Percentiles rank a stretch among this genome's conserved stretches.
Evolutionary conservation across 2,797 vertebrate species (phyloP).

Genomic region (Acanthiza pusilla): DNA sequence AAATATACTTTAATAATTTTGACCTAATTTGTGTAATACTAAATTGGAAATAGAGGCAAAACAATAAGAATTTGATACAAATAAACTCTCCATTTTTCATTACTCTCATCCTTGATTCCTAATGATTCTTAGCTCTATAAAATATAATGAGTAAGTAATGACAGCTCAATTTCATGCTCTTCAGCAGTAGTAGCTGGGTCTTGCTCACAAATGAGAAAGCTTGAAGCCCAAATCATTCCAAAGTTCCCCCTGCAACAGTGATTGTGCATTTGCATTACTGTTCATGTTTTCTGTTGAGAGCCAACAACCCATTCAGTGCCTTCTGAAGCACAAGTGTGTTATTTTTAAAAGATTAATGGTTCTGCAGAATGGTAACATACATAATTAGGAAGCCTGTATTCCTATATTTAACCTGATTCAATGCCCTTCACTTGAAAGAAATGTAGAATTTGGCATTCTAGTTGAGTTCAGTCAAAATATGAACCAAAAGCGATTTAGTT

Average conservation of each 20-base stretch:
- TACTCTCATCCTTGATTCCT: not conserved
- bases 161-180: slow-evolving; percentile 15
- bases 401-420: not conserved
- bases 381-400: not conserved
- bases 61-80: not conserved
- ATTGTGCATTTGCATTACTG: not conserved
- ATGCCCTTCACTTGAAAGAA: not conserved
- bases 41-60: not conserved
- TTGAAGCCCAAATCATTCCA: not conserved
- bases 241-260: not conserved
- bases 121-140: not conserved
- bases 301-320: not conserved
- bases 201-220: not conserved
- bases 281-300: not conserved
- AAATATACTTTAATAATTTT: not conserved
- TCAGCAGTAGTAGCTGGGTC: not conserved
- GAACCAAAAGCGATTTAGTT: not conserved
- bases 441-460: not conserved
- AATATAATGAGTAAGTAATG: not conserved
- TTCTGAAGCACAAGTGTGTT: not conserved
- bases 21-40: not conserved
- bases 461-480: not conserved
- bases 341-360: not conserved
- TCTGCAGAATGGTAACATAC: not conserved
- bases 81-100: not conserved